Conservation (phyloP, 2,888 invertebrate species). For the Neria commutata region DNA sequence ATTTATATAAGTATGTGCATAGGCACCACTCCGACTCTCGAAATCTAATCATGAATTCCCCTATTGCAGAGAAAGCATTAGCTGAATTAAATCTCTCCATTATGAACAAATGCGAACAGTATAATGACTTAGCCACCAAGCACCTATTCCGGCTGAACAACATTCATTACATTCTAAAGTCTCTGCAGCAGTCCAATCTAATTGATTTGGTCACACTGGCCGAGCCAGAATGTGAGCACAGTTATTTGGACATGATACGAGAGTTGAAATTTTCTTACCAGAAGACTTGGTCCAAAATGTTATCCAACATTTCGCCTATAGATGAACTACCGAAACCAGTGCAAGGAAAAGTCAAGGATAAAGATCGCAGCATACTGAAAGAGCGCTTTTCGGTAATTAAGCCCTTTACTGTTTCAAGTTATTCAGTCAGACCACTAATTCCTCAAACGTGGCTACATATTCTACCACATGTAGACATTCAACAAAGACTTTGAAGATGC, state of each 20-base stretch:
- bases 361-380: constrained; percentile 83
- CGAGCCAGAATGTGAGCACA: constrained; percentile 84
- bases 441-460: not conserved
- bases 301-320: constrained; percentile 73
- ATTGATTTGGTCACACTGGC: constrained; percentile 81
- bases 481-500: constrained; percentile 96
- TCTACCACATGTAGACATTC: constrained; percentile 71
- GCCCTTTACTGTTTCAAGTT: constrained; percentile 8
- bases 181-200: constrained; percentile 82
- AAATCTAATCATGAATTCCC: constrained; percentile 5
- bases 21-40: not conserved
- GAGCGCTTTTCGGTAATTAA: constrained; percentile 81
- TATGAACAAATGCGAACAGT: constrained; percentile 89
- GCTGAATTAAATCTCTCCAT: constrained; percentile 89
- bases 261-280: constrained; percentile 71
- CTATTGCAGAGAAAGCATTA: constrained; percentile 77
- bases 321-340: constrained; percentile 73
- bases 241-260: constrained; percentile 84
- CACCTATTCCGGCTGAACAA: constrained; percentile 94
- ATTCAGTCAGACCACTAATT: not conserved
- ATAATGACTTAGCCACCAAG: constrained; percentile 83
- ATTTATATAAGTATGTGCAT: constrained; percentile 77
- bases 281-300: constrained; percentile 81
- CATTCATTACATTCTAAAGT: constrained; percentile 92
- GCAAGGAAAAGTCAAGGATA: constrained; percentile 80